Conservation (phyloP, 2,888 invertebrate genomes). For the Agrochola macilenta region DNA sequence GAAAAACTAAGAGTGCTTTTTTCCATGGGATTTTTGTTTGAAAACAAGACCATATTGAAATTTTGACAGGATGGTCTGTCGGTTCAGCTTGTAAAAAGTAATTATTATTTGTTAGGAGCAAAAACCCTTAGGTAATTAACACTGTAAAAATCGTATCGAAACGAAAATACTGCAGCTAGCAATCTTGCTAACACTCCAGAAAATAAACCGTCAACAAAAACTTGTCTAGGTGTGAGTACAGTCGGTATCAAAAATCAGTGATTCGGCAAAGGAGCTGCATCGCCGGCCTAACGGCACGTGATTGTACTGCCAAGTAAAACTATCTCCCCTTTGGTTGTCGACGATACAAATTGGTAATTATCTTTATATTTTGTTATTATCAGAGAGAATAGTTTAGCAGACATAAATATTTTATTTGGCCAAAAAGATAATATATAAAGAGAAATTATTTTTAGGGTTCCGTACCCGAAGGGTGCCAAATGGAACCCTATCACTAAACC, state of each 20-base stretch:
- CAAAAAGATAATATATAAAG: constrained; percentile 1
- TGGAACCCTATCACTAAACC: too few species aligned
- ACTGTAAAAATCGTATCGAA: neutral
- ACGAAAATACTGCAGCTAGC: neutral
- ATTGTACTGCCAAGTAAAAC: constrained; percentile 50
- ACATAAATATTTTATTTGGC: constrained; percentile 13
- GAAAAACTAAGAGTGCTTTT: too few species aligned
- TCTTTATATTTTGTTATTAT: constrained; percentile 56
- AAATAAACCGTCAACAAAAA: constrained; percentile 1
- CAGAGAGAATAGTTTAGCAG: constrained; percentile 30
- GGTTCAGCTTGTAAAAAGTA: too few species aligned
- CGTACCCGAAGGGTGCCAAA: too few species aligned
- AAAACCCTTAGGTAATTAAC: neutral
- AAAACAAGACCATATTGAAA: too few species aligned
- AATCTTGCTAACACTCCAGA: neutral
- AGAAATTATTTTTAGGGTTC: neutral
- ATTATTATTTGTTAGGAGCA: too few species aligned
- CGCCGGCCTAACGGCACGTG: constrained; percentile 51
- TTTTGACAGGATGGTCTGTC: too few species aligned
- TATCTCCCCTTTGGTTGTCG: constrained; percentile 56
- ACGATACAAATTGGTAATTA: constrained; percentile 66
- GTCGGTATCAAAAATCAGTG: constrained; percentile 57
- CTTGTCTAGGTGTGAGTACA: constrained; percentile 12
- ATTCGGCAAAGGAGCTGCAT: constrained; percentile 53
- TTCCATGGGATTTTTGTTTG: too few species aligned